Evolutionary conservation across 2,113 vertebrate species (phyloP).

Genomic region (Nibea albiflora): DNA sequence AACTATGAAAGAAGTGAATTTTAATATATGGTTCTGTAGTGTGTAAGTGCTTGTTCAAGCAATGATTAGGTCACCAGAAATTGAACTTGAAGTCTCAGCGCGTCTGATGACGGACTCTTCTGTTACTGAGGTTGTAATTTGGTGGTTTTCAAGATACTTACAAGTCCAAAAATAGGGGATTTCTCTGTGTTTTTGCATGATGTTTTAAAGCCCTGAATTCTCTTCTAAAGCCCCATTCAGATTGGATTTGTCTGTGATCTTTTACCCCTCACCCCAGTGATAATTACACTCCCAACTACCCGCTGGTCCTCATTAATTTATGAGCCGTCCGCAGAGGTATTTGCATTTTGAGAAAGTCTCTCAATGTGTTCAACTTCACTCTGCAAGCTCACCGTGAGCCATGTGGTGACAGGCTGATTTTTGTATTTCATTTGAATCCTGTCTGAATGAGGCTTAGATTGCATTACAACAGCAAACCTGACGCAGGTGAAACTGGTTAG

Average conservation of each 20-base stretch:
- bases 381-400: neutral
- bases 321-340: neutral
- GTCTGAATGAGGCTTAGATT: neutral
- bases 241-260: too few species aligned
- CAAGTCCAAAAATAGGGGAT: neutral
- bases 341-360: neutral
- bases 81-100: neutral
- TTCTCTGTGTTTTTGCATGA: neutral
- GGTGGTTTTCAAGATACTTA: neutral
- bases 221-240: too few species aligned
- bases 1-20: neutral
- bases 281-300: neutral
- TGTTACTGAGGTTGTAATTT: neutral
- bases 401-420: too few species aligned
- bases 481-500: neutral
- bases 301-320: neutral
- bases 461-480: neutral
- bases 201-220: neutral
- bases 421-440: neutral
- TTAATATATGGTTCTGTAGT: neutral
- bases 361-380: neutral
- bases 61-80: neutral
- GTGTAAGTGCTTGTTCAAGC: too few species aligned
- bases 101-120: neutral
- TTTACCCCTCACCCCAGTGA: neutral